Evolutionary conservation across 2,797 vertebrate genomes (phyloP), one percentile per base, ranked within the genome.

Genomic region (Sebastolobus alascanus): DNA sequence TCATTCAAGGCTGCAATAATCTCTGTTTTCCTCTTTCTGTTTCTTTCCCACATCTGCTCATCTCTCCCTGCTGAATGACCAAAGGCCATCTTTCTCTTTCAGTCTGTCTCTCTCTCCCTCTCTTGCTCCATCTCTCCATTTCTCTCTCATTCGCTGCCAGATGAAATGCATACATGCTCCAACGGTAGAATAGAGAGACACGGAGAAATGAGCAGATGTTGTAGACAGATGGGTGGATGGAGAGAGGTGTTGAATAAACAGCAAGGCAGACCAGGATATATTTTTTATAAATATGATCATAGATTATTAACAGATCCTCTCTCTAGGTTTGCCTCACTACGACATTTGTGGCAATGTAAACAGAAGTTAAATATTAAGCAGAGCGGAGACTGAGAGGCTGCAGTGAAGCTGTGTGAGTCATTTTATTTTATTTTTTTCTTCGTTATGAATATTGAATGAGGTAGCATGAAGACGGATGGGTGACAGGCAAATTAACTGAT

Each of bases 281-380:
- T 92, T 89, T 93, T 94, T 85, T 78, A 92, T 89, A 83, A 78
- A 85, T 76, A 38, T 65, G 70, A 84, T 87, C 68, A 76, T 89
- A 76, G 84, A 90, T 90, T 92, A 92, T 93, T 90, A 87, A 94
- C 75, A 75, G 43, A 35, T 33, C 67, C 64, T 85, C 73, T 80
- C 70, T 84, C 73, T 71, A 27, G 69, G 75, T 84, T 87, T 90
- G 38, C 70, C 82, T 88, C 71, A n/a, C 75, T 79, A 50, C 58
- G 77, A 72, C 76, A 85, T 88, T 86, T 88, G 64, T 75, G 76
- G 79, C 61, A 80, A 83, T n/a, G 37, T 89, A 93, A 94, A 92
- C 86, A 91, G 69, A 72, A 58, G 88, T 91, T 76, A 93, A 92
- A 93, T 91, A 93, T 93, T 93, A 83, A 93, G 83, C 72, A 82